Evolutionary conservation across 2,888 invertebrate genomes (phyloP).

Genomic region (Nowickia ferox): DNA sequence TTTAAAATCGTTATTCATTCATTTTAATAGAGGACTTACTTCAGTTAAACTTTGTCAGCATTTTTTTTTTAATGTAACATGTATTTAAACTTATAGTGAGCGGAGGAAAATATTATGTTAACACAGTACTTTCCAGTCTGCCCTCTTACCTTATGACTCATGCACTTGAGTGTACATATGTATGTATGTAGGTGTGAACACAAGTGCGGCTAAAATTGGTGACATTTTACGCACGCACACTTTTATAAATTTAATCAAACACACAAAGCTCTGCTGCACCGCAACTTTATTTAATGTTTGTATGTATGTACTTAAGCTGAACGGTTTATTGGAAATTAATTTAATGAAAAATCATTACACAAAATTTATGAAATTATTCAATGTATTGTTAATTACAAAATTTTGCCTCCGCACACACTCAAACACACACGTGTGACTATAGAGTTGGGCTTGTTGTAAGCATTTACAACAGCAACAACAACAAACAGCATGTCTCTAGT

Average conservation of each 20-base stretch:
- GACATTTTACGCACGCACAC: slow-evolving; percentile 33
- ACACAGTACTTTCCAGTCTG: not conserved
- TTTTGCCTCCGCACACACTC: slow-evolving; percentile 12
- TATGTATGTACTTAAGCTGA: slow-evolving; percentile 10
- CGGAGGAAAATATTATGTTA: no score
- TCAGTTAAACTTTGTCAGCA: no score
- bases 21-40: no score
- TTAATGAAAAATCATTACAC: slow-evolving; percentile 61
- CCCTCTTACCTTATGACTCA: not conserved
- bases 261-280: slow-evolving; percentile 1
- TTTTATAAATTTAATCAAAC: slow-evolving; percentile 4
- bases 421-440: no score
- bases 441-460: no score
- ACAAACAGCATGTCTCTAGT: not conserved
- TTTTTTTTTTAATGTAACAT: no score
- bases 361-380: slow-evolving; percentile 64
- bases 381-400: slow-evolving; percentile 63
- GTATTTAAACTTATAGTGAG: no score
- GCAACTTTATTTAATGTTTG: slow-evolving; percentile 5
- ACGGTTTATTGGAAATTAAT: slow-evolving; percentile 55
- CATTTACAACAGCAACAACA: not conserved
- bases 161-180: not conserved
- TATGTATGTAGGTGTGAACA: not conserved
- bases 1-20: not conserved
- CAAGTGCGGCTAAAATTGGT: slow-evolving; percentile 47